These are phyloP conservation scores for Andricus quercusramuli DNA, from an alignment of 2,888 invertebrate species.

Conservation along the genomic window DNA sequence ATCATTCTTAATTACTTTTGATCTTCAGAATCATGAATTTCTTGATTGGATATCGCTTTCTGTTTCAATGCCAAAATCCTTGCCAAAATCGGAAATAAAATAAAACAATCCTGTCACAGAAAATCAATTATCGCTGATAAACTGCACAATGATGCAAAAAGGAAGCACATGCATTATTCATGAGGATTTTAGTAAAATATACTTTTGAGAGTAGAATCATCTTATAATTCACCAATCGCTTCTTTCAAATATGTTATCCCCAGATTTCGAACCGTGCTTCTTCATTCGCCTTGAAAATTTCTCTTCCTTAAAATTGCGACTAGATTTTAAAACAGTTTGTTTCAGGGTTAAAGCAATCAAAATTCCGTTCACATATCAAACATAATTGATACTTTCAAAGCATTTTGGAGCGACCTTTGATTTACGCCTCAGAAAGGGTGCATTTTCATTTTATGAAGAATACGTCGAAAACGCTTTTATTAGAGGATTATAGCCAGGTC, in stretches of 20 bases:
- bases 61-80: not conserved
- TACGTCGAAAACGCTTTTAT: not conserved
- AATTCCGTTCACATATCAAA: not conserved
- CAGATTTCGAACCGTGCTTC: not conserved
- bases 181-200: not conserved
- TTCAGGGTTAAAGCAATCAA: not conserved
- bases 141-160: not conserved
- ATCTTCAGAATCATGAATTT: not conserved
- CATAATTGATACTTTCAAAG: not conserved
- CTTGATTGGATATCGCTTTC: not conserved
- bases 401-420: not conserved
- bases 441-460: not conserved
- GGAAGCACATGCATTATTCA: not conserved
- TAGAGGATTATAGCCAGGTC: too few relatives aligned
- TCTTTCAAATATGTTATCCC: not conserved
- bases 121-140: not conserved
- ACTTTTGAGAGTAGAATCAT: not conserved
- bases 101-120: not conserved
- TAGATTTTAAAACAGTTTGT: not conserved
- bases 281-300: not conserved
- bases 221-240: not conserved
- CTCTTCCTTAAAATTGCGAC: not conserved
- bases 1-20: not conserved
- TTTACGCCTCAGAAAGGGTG: not conserved
- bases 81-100: not conserved